Conservation (phyloP, 92 coral and sea anemone genomes). For the Epizoanthus fatuus region DNA sequence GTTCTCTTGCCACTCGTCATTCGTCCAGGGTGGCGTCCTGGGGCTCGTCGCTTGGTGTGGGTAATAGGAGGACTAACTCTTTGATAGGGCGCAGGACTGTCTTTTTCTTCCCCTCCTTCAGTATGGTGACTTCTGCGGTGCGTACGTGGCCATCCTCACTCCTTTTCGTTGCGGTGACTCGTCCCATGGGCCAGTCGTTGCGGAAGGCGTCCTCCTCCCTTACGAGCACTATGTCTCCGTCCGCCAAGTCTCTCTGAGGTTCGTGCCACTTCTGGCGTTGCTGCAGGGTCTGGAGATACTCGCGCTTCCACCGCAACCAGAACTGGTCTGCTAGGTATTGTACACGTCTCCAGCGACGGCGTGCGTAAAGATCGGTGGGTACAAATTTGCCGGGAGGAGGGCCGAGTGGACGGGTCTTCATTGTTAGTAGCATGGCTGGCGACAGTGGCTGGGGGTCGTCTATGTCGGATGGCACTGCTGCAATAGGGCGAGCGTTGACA, state of each 20-base stretch:
- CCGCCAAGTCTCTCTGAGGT: conserved; percentile 8
- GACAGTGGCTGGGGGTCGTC: conserved; percentile 49
- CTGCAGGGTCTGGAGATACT: conserved; percentile 49
- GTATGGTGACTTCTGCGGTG: conserved; percentile 30
- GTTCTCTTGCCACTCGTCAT: too few species aligned
- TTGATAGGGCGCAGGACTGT: conserved; percentile 35
- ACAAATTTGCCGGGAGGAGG: conserved; percentile 51
- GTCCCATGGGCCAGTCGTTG: conserved; percentile 44
- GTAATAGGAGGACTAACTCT: conserved; percentile 42
- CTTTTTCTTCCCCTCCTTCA: conserved; percentile 32
- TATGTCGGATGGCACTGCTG: conserved; percentile 34
- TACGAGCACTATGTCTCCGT: conserved; percentile 47
- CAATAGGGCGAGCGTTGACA: conserved; percentile 40
- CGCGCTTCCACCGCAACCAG: conserved; percentile 54
- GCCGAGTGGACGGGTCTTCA: conserved; percentile 36
- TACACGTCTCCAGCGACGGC: conserved; percentile 51
- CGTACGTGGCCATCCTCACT: conserved; percentile 41
- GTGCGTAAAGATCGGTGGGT: conserved; percentile 37
- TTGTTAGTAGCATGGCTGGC: conserved; percentile 46
- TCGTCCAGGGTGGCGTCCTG: too few species aligned
- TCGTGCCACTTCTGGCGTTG: conserved; percentile 32
- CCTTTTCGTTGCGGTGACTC: conserved; percentile 19
- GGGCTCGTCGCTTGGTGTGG: not conserved
- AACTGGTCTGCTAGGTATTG: conserved; percentile 53
- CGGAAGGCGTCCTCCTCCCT: conserved; percentile 27